Evolutionary conservation across 2,113 vertebrate genomes (phyloP), one percentile per base, ranked within the genome.

Genomic region (Syngnathus scovelli): DNA sequence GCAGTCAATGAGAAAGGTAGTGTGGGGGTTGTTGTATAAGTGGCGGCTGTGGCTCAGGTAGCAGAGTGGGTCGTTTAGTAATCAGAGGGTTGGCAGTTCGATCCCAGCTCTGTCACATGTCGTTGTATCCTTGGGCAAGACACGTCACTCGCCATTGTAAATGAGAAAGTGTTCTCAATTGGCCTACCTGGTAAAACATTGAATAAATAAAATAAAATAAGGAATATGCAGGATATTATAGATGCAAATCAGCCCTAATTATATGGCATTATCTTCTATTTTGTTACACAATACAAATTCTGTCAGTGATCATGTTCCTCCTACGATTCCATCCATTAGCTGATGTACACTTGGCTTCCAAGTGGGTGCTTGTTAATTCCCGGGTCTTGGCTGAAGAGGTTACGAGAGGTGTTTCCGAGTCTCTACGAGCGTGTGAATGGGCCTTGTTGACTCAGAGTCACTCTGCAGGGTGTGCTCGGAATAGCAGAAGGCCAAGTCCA

Each of bases 401-500:
- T 78, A 64, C 55, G 48, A 78, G 37, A 62, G 41, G 74, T 78
- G 69, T 77, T 33, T 79, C 61, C 66, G 61, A 70, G 62, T 64
- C 75, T 82, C 71, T 73, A 55, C 77, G 58, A 69, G 75, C 41
- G 71, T 83, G 78, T 74, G 78, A 73, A 75, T 69, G 76, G 56
- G 71, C 70, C 79, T 81, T 86, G 85, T 89, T 89, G 83, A 86
- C 85, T 87, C 71, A 61, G 39, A 85, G 77, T 86, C 44, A 68
- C 19, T 52, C 62, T 74, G 70, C 59, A 74, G 77, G 78, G 77
- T 69, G 71, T 64, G 6, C 77, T 78, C 78, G 67, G 73, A 83
- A 78, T 79, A 75, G 70, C 70, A 78, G 85, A 89, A 87, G 87
- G 83, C 83, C 86, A 87, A 88, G 81, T 83, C 82, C 69, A 90